Evolutionary conservation across 2,888 invertebrate genomes (phyloP), one percentile per base, ranked within the genome.

Genomic region (Chelonus formosanus): DNA sequence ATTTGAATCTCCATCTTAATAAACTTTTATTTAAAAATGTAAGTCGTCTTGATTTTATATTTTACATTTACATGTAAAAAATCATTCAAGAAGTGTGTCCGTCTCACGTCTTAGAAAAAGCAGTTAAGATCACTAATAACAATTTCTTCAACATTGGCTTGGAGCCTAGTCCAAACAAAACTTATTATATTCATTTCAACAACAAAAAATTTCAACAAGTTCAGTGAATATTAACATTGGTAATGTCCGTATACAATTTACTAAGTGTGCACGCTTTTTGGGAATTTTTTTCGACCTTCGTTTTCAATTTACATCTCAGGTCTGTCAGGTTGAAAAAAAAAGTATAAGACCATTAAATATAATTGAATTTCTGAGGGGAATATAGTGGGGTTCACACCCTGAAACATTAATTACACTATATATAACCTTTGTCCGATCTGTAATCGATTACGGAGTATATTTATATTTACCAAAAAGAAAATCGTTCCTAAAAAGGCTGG

Each of bases 401-500:
- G 31, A 44, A n/a, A 57, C 57, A 8, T 32, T 57, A 3, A 44
- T 32, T 8, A 32, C 32, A 7, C 8, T 57, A 2, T 34, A 57
- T 8, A 57, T 32, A 32, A 32, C 44, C 7, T 57, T 57, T 32
- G 57, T 57, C 3, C 32, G 57, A 3, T 45, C 34, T 31, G 44
- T 57, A 3, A 45, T 57, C 2, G 58, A 58, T 32, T 58, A 58
- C 5, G 45, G 58, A 3, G 0, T 45, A 8, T 58, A 45, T 6
- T 31, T 58, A 3, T 58, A 58, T n/a, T 45, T 58, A 0, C 58
- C 45, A n/a, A n/a, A n/a, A n/a, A n/a, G n/a, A n/a, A n/a, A n/a
- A n/a, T n/a, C n/a, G n/a, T n/a, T n/a, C n/a, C n/a, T n/a, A n/a
- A n/a, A n/a, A n/a, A n/a, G n/a, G n/a, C n/a, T n/a, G n/a, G n/a